Evolutionary conservation across 2,113 vertebrate genomes (phyloP).

Genomic region (Tupaia tana): DNA sequence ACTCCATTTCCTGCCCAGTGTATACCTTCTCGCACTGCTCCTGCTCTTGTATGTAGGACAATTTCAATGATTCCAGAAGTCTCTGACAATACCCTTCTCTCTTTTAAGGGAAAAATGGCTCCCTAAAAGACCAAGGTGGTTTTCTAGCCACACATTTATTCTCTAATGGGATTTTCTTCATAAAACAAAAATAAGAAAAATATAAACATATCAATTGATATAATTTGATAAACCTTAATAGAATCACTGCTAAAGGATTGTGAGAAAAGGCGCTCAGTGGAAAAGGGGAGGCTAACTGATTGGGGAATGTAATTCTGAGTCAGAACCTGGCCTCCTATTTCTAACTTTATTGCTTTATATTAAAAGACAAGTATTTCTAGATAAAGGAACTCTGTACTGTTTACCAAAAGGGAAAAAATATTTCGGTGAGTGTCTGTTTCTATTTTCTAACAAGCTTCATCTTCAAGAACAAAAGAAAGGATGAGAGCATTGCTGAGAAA

Average conservation of each 20-base stretch:
- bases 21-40: fast-evolving
- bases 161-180: not conserved
- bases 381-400: not conserved
- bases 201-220: not conserved
- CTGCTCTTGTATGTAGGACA: not conserved
- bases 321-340: not conserved
- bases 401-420: not conserved
- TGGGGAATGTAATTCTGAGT: not conserved
- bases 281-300: not conserved
- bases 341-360: not conserved
- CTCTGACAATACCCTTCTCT: fast-evolving
- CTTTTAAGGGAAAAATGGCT: not conserved
- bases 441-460: slow-evolving; percentile 44
- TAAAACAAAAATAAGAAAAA: not conserved
- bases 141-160: not conserved
- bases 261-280: not conserved
- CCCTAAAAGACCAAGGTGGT: not conserved
- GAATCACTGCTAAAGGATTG: not conserved
- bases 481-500: slow-evolving; percentile 24
- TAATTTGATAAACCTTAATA: not conserved
- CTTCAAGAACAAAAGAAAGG: slow-evolving; percentile 62
- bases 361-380: not conserved
- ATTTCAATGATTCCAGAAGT: not conserved
- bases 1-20: not conserved
- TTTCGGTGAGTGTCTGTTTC: not conserved